Evolutionary conservation across 2,888 invertebrate species (phyloP), one percentile per base, ranked within the genome.

Genomic region (Octodonta nipae): DNA sequence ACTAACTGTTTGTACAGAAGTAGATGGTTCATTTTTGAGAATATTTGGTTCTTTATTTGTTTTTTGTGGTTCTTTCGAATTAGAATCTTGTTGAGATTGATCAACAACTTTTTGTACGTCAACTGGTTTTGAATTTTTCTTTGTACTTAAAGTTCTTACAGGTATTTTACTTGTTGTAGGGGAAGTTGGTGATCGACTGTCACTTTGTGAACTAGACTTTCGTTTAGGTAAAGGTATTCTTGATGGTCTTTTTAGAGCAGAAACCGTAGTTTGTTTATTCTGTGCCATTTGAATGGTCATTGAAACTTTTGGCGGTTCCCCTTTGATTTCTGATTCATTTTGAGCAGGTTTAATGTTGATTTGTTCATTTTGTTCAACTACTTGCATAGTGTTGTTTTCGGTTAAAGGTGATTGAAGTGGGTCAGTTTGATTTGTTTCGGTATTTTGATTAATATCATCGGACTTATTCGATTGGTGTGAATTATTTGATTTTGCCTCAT

Each of bases 141-240:
- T 10, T 6, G 20, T 29, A 11, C 3, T 31, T 4, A 29, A 22
- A 6, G 40, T 35, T 45, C 50, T 52, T 8, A 58, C 36, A 5
- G 56, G 60, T 32, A 58, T 58, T 50, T 51, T 56, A 39, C 56
- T 57, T 14, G 17, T 24, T 12, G 35, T 27, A 16, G 30, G 30
- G n/a, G 42, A 35, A 20, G 47, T 46, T 22, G 48, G 49, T 3
- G 49, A 45, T 34, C 52, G 51, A 10, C 40, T 26, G 34, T 54
- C 54, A 31, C 41, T 43, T 34, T 53, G 55, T 10, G 51, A 45
- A 17, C 51, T 34, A 2, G 55, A 53, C 32, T 48, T 48, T 42
- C 57, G 57, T 24, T 55, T 43, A 2, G 51, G 55, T 35, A 62
- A 46, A 26, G 61, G 61, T 31, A 62, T 62, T 45, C 45, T 56